Base-by-base conservation (phyloP, 2,888 invertebrate species). In the Silvanus unidentatus region DNA sequence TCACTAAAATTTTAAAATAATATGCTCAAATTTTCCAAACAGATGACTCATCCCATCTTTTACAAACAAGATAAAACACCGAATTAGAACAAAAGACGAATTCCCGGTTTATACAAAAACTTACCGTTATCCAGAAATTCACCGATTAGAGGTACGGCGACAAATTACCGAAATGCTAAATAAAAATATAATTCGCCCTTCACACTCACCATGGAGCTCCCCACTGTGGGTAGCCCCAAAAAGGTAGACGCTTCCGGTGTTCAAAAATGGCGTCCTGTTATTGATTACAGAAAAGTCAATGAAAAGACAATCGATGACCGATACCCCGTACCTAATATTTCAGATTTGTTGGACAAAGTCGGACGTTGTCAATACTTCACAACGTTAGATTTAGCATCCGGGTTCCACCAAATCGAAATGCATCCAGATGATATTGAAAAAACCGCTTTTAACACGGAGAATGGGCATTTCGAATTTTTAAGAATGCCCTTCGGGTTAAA, bases 11-110 rank as follows among this genome's bases (percentile, higher is more conserved):
- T n/a, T 50, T 45, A 10, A 39, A 42, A 28, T 14, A 55, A 43
- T 60, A 45, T 40, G 30, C 46, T 35, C 49, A 56, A 13, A 45
- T 62, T 40, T 59, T 62, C 35, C 47, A 57, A 39, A 40, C 40
- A 36, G 54, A 55, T 27, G 50, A 51, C 3, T 22, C 49, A 16
- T 32, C 42, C 6, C 44, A 27, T 51, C 57, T 2, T 61, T 58
- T 39, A 57, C 58, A 1, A 58, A 52, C 30, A 12, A 54, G 41
- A 48, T 62, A 6, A 59, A 62, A 50, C 63, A 63, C 32, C 5
- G 39, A 27, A 65, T 60, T 12, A n/a, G 49, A 43, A 60, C 59
- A 5, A 52, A 44, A 35, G 52, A 63, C 36, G 52, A 59, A 28
- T 46, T 49, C n/a, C 45, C 47, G 1, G 32, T 45, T 8, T 37